Base-by-base conservation (phyloP, 1,140 invertebrate species). In the Berghia stephanieae region DNA sequence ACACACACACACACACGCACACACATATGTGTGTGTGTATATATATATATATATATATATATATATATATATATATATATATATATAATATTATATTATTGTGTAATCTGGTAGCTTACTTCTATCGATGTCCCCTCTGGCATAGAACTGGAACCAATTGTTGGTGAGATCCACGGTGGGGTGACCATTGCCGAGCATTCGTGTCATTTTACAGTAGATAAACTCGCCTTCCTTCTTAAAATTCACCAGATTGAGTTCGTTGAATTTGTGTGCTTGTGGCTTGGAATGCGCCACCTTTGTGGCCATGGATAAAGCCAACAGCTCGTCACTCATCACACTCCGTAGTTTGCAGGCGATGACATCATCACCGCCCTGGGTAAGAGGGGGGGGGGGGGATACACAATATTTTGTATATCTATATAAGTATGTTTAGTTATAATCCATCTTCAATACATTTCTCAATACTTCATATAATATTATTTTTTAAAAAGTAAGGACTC, bases 81-180 rank as follows among this genome's bases (percentile, higher is more conserved):
- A n/a, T n/a, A n/a, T n/a, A n/a, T n/a, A n/a, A n/a, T n/a, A 49
- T 13, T 49, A 13, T n/a, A 31, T 63, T 13, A 16, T 10, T 18
- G 57, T 63, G 27, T 10, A 10, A 27, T 16, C 8, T 63, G 8
- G 57, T 10, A 31, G 16, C 78, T 82, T 74, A 84, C 82, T 75
- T 38, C 66, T 72, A 38, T 77, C 76, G 27, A 83, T 57, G 18
- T 63, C 46, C 24, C 80, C 82, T 6, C 46, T 75, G 21, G 79
- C 79, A 38, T 83, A 84, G 16, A 84, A 71, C 57, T 84, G 80
- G 31, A 77, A 79, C 80, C 80, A 82, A 36, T 79, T 77, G 44
- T 81, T 82, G 27, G 75, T 66, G 5, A 83, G 66, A 49, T 82
- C 80, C 31, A 80, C 24, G 34, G 67, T 71, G 8, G 67, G 42